Base-by-base conservation (phyloP, 2,113 vertebrate species). In the Puffinus mauretanicus region DNA sequence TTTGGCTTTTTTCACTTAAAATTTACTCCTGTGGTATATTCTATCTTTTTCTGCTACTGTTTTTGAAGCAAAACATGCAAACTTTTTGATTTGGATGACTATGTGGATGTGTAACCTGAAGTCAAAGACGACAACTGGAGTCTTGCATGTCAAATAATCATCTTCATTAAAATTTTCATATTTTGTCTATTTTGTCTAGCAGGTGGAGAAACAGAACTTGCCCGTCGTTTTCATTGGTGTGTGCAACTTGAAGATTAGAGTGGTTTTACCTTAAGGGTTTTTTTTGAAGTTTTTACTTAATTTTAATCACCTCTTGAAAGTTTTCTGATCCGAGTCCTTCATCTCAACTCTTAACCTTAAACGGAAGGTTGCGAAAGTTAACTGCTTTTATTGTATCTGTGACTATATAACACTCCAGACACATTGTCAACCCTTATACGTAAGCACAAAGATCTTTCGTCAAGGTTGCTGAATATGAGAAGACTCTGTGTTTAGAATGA, bases 341-440 rank as follows among this genome's bases (percentile, higher is more conserved):
- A 66, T 92, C 91, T 90, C 42, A 87, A 26, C 61, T 93, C 69
- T 89, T 89, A 83, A 70, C 95, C 83, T 97, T 96, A 94, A 95
- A 24, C 49, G 57, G 78, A 75, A 84, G 65, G 58, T 86, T 91
- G 83, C 84, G 47, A 32, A 76, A 90, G 32, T 60, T 66, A 91
- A 47, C 13, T 88, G 72, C 77, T 52, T 95, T 96, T 95, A 85
- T 97, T 86, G 78, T 70, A 69, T 52, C 24, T 13, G 25, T n/a
- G 81, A 51, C 64, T 92, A 32, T 94, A 61, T 69, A 92, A 93
- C 62, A 10, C 88, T 97, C 86, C 71, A 88, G 71, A 65, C 4
- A 6, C 54, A 4, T 71, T 51, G 65, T 97, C 93, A 91, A 21
- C 95, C 86, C 83, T 81, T 84, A 4, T 6, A 38, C 2, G 16